Conservation (phyloP, 2,113 vertebrate species). For the Galeopterus variegatus region DNA sequence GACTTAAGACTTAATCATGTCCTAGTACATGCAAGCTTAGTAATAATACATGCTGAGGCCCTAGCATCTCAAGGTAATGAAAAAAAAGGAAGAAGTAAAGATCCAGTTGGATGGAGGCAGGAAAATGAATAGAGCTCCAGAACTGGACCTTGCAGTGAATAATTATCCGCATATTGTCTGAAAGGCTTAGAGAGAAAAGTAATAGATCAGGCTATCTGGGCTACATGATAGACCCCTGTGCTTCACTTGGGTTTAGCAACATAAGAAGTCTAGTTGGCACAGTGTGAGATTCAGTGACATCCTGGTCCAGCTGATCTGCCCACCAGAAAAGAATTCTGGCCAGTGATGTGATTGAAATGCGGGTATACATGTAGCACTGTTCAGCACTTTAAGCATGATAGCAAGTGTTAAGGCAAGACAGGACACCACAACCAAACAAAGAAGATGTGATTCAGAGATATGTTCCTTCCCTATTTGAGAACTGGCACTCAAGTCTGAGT, state of each 20-base stretch:
- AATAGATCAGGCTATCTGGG: background rate
- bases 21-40: background rate
- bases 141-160: background rate
- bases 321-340: background rate
- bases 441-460: background rate
- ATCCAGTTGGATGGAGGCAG: background rate
- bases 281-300: background rate
- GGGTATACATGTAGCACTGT: background rate
- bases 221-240: background rate
- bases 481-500: background rate
- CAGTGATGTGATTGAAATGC: background rate
- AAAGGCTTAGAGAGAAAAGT: background rate
- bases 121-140: background rate
- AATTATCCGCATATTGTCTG: slow-evolving; percentile 9
- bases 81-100: background rate
- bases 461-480: background rate
- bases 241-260: background rate
- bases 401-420: background rate
- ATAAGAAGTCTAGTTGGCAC: background rate
- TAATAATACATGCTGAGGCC: background rate
- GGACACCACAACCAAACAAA: background rate
- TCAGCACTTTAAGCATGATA: background rate
- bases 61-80: background rate
- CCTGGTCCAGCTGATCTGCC: background rate
- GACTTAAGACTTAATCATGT: background rate